Base-by-base conservation (phyloP, 2,113 vertebrate species). In the Mus pahari region DNA sequence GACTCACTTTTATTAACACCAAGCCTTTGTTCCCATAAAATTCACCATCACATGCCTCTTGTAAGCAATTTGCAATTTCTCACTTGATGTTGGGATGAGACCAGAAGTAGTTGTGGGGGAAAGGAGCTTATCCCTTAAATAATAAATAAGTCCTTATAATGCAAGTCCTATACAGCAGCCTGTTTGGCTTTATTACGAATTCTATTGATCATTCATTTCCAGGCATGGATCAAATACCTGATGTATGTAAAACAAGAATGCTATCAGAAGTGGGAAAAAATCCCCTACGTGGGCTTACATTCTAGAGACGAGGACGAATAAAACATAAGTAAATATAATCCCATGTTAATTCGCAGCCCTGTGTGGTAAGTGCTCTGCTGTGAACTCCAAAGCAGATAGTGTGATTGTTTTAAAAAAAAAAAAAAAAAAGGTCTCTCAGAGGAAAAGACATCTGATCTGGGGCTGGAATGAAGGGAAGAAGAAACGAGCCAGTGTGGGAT, bases 31-130 rank as follows among this genome's bases (percentile, higher is more conserved):
- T 93, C 62, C 45, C 13, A 71, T 79, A 45, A 42, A 91, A 73
- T 12, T 84, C n/a, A 62, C 71, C 66, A 89, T 48, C 10, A 19
- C 33, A 50, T 53, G 19, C 75, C 83, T 74, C 62, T 91, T 89
- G 92, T 28, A 93, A 94, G 78, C 39, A 91, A 60, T 74, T 92
- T 86, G 16, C 53, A 92, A 55, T 94, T 94, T 96, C 87, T 96
- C 64, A 88, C 55, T 73, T 95, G n/a, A 70, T 50, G 16, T 83
- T 92, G 42, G 58, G 92, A 94, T 93, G 28, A 45, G 92, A 94
- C 26, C 39, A 96, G 60, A 97, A 95, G 55, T 64, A 75, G 62
- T 95, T 73, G 22, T n/a, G 55, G 50, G 36, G 31, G 22, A 0
- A 1, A 4, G 12, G 79, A 26, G 36, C 16, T 88, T 92, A 66